Evolutionary conservation across 30 jellyfish, hydroid and myxozoan species (phyloP).

Genomic region (Aurelia aurita): DNA sequence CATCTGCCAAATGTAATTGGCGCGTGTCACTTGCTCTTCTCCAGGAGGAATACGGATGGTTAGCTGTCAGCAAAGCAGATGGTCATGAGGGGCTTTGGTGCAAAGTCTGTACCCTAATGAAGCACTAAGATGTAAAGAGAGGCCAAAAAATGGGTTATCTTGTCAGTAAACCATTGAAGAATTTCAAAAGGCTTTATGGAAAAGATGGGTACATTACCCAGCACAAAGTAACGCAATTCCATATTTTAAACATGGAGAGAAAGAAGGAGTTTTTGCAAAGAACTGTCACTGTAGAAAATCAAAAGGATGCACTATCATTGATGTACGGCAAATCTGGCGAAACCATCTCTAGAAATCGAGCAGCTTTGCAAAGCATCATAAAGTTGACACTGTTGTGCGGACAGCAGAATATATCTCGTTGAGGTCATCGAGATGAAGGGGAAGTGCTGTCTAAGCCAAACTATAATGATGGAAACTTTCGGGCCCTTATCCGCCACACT

Average conservation of each 20-base stretch:
- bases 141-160: conserved; percentile 37
- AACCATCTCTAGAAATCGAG: conserved; percentile 1
- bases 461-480: not conserved
- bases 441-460: conserved; percentile 2
- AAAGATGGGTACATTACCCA: not conserved
- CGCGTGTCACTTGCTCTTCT: conserved; percentile 29
- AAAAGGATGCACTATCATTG: not conserved
- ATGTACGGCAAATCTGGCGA: conserved; percentile 1
- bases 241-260: not conserved
- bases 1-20: conserved; percentile 29
- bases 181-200: conserved; percentile 20
- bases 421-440: conserved; percentile 1
- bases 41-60: conserved; percentile 18
- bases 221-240: not conserved
- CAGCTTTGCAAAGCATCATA: conserved; percentile 4
- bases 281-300: not conserved
- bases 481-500: no score
- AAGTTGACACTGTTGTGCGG: conserved; percentile 19
- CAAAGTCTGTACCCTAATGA: conserved; percentile 12
- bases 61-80: conserved; percentile 21
- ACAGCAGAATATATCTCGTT: conserved; percentile 10
- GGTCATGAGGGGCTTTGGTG: conserved; percentile 25
- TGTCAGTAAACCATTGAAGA: conserved; percentile 19
- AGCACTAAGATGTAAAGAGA: conserved; percentile 5
- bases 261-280: not conserved